Evolutionary conservation across 2,113 vertebrate genomes (phyloP), one percentile per base, ranked within the genome.

Genomic region (Takifugu bimaculatus): DNA sequence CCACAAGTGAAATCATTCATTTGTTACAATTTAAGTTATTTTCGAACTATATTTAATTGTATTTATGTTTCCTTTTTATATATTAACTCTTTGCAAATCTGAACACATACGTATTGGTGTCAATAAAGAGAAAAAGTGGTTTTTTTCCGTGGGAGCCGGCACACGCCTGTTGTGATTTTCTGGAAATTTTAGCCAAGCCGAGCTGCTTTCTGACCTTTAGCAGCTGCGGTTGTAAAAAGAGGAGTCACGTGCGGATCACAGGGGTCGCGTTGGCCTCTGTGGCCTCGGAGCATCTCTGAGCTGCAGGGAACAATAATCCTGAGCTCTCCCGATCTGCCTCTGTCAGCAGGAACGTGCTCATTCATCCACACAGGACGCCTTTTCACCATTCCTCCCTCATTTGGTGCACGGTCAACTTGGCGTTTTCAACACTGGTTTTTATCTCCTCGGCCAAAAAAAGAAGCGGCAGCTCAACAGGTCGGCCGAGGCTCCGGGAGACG

Each of bases 11-110:
- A 85, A 83, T 85, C 71, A 75, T 87, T 85, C 54, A 70, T 82
- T 82, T 87, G 82, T 87, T 87, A 79, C 82, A 69, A 78, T 84
- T 75, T 89, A 90, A 89, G 80, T 91, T 91, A 89, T 90, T 88
- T 20, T 84, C 71, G 72, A 77, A 87, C 81, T 70, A 78, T 88
- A 88, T 89, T 89, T 89, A 85, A 89, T 57, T 87, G 70, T 91
- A 91, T 91, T 91, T 91, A 91, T 89, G 85, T 90, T 79, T 57
- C 27, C 42, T 80, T 83, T 85, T 72, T 78, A 75, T 86, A 81
- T 57, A 75, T 65, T 29, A 67, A 68, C 58, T 70, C 71, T 83
- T 78, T 78, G 72, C 61, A 72, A 73, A 70, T 59, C 55, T 72
- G 65, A 84, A 74, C 67, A 53, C 61, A 57, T 67, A 78, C 81